A percentile compares a stretch with the other conserved stretches of the same genome.
Evolutionary conservation across 2,888 invertebrate species (phyloP).

Genomic region (Lapara coniferarum): DNA sequence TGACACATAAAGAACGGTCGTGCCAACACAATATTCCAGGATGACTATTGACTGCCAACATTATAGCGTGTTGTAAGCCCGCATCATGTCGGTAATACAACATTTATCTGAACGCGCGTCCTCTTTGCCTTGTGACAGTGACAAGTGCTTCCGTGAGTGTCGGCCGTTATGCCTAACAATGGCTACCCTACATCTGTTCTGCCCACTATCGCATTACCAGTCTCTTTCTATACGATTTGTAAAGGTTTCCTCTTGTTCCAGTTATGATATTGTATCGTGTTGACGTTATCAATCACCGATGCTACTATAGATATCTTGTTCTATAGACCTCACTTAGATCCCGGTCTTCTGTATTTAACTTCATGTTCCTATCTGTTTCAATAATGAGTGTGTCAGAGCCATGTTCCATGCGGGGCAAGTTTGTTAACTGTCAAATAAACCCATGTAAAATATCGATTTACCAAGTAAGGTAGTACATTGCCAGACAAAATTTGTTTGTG

Average conservation of each 20-base stretch:
- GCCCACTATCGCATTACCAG: conserved; percentile 66
- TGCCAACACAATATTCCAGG: not conserved
- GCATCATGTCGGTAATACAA: conserved; percentile 50
- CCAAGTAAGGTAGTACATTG: conserved; percentile 4
- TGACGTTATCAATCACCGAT: conserved; percentile 60
- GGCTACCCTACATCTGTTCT: conserved; percentile 65
- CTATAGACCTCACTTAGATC: conserved; percentile 32
- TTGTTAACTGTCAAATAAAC: conserved; percentile 24
- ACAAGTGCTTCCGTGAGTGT: conserved; percentile 78
- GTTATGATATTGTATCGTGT: conserved; percentile 62
- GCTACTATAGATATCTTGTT: conserved; percentile 37
- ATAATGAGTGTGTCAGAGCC: conserved; percentile 15
- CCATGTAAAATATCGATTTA: not conserved
- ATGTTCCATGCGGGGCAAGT: conserved; percentile 4
- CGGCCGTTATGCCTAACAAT: conserved; percentile 72
- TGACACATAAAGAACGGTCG: not conserved
- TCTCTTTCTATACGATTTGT: conserved; percentile 70
- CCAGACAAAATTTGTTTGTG: no score
- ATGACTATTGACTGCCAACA: not conserved
- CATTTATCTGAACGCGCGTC: conserved; percentile 64
- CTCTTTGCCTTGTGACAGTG: conserved; percentile 64
- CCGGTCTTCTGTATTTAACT: conserved; percentile 40
- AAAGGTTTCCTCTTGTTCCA: conserved; percentile 70
- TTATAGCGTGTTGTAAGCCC: conserved; percentile 41
- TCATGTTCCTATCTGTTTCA: conserved; percentile 22